These are phyloP conservation scores for Copsychus sechellarum DNA, from an alignment of 2,113 vertebrate species.

Conservation along the genomic window DNA sequence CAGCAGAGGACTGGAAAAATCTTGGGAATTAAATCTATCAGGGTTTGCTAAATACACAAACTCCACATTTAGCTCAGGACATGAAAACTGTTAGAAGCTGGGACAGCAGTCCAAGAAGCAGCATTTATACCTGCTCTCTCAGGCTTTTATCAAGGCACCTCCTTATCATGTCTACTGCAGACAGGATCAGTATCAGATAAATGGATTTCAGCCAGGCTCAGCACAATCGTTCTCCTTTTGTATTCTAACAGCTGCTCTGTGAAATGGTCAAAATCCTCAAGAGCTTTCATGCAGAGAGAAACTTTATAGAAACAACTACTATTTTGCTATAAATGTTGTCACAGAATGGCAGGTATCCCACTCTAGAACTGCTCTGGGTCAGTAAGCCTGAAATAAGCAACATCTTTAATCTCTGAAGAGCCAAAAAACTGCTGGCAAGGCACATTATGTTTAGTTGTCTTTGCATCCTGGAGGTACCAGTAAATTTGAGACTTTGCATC, in stretches of 20 bases:
- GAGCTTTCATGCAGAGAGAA: neutral
- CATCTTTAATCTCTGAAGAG: neutral
- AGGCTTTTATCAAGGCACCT: neutral
- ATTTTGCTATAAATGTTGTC: neutral
- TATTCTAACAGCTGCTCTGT: neutral
- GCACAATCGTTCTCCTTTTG: neutral
- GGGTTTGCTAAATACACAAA: neutral
- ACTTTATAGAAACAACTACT: neutral
- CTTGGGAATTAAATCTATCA: neutral
- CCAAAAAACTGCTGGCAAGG: neutral
- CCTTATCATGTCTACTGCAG: neutral
- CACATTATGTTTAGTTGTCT: neutral
- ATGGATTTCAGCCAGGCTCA: neutral
- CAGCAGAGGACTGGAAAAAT: neutral
- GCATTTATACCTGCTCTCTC: neutral
- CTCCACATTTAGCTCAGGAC: neutral
- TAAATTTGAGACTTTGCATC: neutral
- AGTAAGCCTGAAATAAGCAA: neutral
- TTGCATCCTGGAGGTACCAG: neutral
- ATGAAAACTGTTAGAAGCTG: neutral
- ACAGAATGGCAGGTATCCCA: neutral
- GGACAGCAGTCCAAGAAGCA: neutral
- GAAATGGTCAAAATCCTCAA: neutral
- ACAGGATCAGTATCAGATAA: neutral
- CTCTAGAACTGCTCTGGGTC: neutral